Evolutionary conservation across 2,888 invertebrate genomes (phyloP).

Genomic region (Cylindroiulus punctatus): DNA sequence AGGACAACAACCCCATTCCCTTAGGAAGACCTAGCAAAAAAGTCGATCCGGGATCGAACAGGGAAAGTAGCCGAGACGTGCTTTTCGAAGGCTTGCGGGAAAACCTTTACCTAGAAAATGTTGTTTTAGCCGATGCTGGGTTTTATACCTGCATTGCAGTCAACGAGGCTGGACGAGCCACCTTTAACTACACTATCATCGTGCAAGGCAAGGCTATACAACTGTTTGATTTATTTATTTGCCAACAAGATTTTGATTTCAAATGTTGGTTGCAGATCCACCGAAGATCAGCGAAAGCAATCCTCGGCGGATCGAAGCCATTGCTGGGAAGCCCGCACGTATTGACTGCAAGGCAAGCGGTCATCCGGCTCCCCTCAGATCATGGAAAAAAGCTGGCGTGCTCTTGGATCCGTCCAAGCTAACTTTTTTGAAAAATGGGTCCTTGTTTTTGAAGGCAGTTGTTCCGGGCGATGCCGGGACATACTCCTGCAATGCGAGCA

Average conservation of each 20-base stretch:
- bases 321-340: conserved; percentile 62
- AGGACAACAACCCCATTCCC: conserved; percentile 55
- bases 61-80: not conserved
- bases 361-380: conserved; percentile 63
- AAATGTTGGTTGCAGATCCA: conserved; percentile 7
- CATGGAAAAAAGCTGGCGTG: conserved; percentile 57
- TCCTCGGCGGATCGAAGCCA: conserved; percentile 58
- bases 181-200: not conserved
- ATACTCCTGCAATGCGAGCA: conserved; percentile 72
- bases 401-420: conserved; percentile 5
- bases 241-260: not conserved
- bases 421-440: not conserved
- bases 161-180: conserved; percentile 67
- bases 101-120: not conserved
- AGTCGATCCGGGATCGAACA: not conserved
- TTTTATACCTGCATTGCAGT: conserved; percentile 66
- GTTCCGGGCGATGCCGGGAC: conserved; percentile 61
- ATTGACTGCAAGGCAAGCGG: conserved; percentile 64
- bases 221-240: not conserved
- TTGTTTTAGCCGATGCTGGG: conserved; percentile 62
- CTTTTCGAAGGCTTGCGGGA: not conserved
- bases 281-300: conserved; percentile 36
- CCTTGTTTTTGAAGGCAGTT: not conserved
- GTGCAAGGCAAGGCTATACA: not conserved
- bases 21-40: not conserved